A percentile compares a stretch with the other conserved stretches of the same genome.
Conservation (phyloP, 2,888 invertebrate genomes). For the Biston stratarius region DNA sequence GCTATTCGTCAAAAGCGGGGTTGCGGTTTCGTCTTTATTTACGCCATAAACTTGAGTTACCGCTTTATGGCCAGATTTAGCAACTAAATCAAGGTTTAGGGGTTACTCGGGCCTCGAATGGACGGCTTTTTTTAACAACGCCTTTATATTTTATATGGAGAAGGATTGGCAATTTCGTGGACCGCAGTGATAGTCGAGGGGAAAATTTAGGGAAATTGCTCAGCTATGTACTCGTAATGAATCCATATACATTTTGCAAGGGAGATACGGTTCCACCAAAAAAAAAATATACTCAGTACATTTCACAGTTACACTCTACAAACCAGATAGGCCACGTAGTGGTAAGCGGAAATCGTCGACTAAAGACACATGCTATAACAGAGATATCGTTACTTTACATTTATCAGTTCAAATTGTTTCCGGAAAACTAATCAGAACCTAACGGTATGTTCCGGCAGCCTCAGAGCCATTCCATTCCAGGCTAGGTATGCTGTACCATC, state of each 20-base stretch:
- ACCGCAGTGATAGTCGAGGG: slow-evolving; percentile 5
- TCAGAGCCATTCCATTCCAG: no score
- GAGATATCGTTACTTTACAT: no score
- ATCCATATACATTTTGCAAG: not conserved
- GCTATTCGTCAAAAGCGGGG: slow-evolving; percentile 46
- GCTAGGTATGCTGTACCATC: no score
- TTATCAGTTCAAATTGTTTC: no score
- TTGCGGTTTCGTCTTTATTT: slow-evolving; percentile 53
- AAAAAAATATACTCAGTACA: no score
- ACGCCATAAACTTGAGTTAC: slow-evolving; percentile 54
- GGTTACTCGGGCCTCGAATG: slow-evolving; percentile 33
- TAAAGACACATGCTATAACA: no score
- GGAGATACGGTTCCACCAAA: not conserved
- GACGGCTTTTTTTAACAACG: slow-evolving; percentile 49
- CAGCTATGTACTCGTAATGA: slow-evolving; percentile 20
- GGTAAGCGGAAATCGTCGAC: no score
- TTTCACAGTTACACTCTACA: no score
- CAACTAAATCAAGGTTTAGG: slow-evolving; percentile 47
- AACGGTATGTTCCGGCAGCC: no score
- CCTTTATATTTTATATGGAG: slow-evolving; percentile 31
- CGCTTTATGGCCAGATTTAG: slow-evolving; percentile 53
- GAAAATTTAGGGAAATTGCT: slow-evolving; percentile 2
- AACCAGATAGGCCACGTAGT: no score
- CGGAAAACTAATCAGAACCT: no score
- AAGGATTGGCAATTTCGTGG: slow-evolving; percentile 24